phyloP scores from a whole-genome alignment of 2,113 vertebrate species.

The Alligator sinensis region DNA sequence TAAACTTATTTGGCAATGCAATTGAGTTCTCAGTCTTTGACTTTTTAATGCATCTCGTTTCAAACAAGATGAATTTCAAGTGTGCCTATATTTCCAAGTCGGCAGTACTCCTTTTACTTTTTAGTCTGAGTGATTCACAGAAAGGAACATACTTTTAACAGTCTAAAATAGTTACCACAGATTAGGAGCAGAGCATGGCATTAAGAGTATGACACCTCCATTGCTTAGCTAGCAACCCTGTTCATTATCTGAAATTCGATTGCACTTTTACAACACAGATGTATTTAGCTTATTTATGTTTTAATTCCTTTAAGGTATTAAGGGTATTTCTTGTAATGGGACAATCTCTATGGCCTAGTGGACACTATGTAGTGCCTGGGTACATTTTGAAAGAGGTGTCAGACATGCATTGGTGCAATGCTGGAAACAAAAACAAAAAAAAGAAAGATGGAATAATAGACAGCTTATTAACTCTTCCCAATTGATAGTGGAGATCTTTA shows the following conservation, averaged over 20 bases:
- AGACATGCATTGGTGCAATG: not conserved
- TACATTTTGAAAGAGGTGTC: not conserved
- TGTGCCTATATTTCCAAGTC: not conserved
- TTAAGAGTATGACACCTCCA: not conserved
- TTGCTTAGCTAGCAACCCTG: not conserved
- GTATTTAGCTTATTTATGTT: not conserved
- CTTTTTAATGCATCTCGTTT: not conserved
- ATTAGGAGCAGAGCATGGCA: not conserved
- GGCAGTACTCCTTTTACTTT: not conserved
- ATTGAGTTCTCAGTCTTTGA: not conserved
- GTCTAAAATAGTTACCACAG: not conserved
- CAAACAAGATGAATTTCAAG: not conserved
- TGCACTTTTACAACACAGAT: not conserved
- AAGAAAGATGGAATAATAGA: not conserved
- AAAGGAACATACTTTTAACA: not conserved
- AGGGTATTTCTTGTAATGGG: not conserved
- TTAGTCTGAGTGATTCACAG: not conserved
- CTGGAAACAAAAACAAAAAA: not conserved
- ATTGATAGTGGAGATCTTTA: fast-evolving
- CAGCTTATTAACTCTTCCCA: not conserved
- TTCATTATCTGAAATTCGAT: not conserved
- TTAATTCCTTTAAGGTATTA: not conserved
- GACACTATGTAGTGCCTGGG: not conserved
- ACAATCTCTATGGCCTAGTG: fast-evolving
- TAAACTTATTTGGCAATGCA: not conserved